phyloP scores from a whole-genome alignment of 2,888 invertebrate species.

The Dicyrtomina minuta region DNA sequence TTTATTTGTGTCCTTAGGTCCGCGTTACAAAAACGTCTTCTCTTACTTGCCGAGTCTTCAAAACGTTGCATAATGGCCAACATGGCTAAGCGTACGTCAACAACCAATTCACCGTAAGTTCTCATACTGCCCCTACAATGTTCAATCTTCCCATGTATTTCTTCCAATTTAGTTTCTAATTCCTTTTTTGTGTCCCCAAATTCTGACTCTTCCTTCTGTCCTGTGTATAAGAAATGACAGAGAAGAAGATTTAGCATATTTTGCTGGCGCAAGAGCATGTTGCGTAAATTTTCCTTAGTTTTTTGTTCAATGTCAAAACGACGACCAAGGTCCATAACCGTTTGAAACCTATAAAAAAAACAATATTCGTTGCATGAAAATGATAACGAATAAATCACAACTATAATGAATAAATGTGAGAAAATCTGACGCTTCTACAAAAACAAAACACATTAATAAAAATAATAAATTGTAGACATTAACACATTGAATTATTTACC shows the following conservation, averaged over 20 bases:
- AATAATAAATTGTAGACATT: too few relatives aligned
- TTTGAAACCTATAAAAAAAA: constrained; percentile 36
- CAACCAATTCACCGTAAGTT: constrained; percentile 39
- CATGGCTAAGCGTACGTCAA: constrained; percentile 42
- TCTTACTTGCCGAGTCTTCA: constrained; percentile 26
- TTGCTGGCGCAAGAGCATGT: constrained; percentile 45
- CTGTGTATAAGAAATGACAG: constrained; percentile 48
- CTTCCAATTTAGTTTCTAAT: constrained; percentile 32
- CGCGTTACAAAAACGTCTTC: constrained; percentile 29
- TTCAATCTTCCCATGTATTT: constrained; percentile 27
- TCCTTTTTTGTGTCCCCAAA: constrained; percentile 31
- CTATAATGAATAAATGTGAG: too few relatives aligned
- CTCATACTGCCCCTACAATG: constrained; percentile 36
- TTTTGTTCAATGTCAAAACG: constrained; percentile 43
- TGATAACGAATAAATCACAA: too few relatives aligned
- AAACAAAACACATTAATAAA: too few relatives aligned
- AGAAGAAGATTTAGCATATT: constrained; percentile 45
- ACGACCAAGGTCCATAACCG: constrained; percentile 43
- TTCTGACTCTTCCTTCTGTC: constrained; percentile 40
- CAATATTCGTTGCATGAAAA: too few relatives aligned
- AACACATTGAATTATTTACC: constrained; percentile 33
- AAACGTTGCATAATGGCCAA: constrained; percentile 43
- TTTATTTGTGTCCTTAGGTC: constrained; percentile 36
- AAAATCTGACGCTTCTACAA: background rate
- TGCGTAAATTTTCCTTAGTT: constrained; percentile 42